These are phyloP conservation scores for Seladonia tumulorum DNA, from an alignment of 2,888 invertebrate species.

Conservation along the genomic window DNA sequence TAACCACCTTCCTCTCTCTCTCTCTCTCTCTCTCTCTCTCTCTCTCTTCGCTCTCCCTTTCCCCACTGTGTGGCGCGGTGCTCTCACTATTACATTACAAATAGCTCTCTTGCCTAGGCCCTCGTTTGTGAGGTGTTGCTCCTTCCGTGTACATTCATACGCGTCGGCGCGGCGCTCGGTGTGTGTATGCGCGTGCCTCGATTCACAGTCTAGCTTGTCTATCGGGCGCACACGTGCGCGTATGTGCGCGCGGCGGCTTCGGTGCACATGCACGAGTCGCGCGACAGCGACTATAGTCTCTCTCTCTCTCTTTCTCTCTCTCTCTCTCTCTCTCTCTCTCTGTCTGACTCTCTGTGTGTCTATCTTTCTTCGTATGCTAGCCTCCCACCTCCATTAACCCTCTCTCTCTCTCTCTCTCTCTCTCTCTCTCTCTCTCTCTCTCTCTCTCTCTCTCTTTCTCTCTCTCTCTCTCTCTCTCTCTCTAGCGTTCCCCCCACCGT, in stretches of 20 bases:
- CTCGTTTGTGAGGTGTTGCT: constrained; percentile 70
- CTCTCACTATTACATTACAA: constrained; percentile 81
- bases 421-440: constrained; percentile 22
- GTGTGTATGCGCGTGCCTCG: constrained; percentile 38
- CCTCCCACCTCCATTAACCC: background rate
- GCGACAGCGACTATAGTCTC: constrained; percentile 38
- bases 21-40: too few relatives aligned
- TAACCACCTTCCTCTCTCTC: constrained; percentile 56
- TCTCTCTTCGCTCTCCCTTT: constrained; percentile 72
- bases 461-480: constrained; percentile 21
- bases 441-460: constrained; percentile 3
- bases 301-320: constrained; percentile 21
- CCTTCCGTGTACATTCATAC: constrained; percentile 57
- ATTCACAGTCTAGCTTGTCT: constrained; percentile 22
- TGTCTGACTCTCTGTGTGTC: constrained; percentile 25
- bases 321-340: constrained; percentile 1
- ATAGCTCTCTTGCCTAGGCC: constrained; percentile 79
- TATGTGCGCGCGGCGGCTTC: background rate
- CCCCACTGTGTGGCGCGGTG: constrained; percentile 74
- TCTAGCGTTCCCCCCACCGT: background rate
- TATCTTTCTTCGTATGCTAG: constrained; percentile 16
- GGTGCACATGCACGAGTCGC: constrained; percentile 34
- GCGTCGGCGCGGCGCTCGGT: background rate
- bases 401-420: constrained; percentile 6
- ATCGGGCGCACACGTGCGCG: background rate